Percentiles rank a stretch among this genome's conserved stretches.
Evolutionary conservation across 2,797 vertebrate species (phyloP).

Genomic region (Xerus rutilus): DNA sequence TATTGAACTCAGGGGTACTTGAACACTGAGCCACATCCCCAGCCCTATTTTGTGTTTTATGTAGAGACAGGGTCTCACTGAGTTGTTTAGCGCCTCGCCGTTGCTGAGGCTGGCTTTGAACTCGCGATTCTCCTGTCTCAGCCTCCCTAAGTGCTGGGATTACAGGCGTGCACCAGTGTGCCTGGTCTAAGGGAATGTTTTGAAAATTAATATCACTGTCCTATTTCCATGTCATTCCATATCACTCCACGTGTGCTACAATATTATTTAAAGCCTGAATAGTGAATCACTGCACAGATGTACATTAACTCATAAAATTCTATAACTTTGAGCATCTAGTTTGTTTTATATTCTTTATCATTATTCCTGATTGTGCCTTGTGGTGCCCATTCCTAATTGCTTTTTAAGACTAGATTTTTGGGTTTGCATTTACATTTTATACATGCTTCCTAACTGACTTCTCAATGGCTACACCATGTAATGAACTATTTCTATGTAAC

Average conservation of each 20-base stretch:
- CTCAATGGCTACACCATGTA: background rate
- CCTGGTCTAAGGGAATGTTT: background rate
- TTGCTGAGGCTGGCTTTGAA: too few relatives aligned
- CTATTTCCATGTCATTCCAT: background rate
- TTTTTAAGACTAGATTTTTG: background rate
- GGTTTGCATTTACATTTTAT: conserved; percentile 22
- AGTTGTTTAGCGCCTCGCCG: too few relatives aligned
- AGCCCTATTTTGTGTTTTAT: too few relatives aligned
- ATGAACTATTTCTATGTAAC: background rate
- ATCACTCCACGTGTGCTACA: background rate
- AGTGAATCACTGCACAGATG: background rate
- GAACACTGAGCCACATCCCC: too few relatives aligned
- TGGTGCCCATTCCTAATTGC: background rate
- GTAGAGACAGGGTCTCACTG: too few relatives aligned
- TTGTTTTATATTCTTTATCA: background rate
- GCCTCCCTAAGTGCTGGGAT: too few relatives aligned
- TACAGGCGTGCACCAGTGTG: too few relatives aligned
- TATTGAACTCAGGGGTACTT: too few relatives aligned
- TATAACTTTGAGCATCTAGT: conserved; percentile 14
- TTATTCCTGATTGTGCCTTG: background rate
- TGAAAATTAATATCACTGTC: conserved; percentile 9
- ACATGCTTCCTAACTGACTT: background rate
- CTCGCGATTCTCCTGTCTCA: too few relatives aligned
- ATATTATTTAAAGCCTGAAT: conserved; percentile 1
- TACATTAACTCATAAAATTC: background rate